phyloP scores from a whole-genome alignment of 35 echinoderm and acorn worm genomes.

The Apostichopus parvimensis region DNA sequence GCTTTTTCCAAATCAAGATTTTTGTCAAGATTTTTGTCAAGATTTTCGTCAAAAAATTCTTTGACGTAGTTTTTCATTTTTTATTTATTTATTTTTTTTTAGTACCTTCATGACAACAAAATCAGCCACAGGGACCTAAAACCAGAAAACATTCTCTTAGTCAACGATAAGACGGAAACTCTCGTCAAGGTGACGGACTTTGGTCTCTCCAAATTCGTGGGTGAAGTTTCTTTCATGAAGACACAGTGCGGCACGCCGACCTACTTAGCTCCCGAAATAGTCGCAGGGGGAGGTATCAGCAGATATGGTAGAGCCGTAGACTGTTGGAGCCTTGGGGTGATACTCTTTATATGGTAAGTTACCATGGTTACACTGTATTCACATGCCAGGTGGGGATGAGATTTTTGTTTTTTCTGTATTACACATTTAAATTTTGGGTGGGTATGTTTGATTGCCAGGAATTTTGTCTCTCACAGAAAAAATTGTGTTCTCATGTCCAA shows the following conservation, averaged over 20 bases:
- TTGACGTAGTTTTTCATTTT: neutral
- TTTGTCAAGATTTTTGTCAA: no score
- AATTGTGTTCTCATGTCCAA: no score
- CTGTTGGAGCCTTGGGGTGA: slow-evolving; percentile 94
- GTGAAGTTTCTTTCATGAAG: slow-evolving; percentile 91
- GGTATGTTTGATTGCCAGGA: no score
- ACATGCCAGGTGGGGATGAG: no score
- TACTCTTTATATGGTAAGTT: slow-evolving; percentile 83
- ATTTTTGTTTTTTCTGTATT: no score
- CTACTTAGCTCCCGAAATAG: slow-evolving; percentile 88
- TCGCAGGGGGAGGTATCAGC: slow-evolving; percentile 74
- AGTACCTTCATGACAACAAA: slow-evolving; percentile 95
- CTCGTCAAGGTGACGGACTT: slow-evolving; percentile 91
- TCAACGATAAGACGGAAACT: slow-evolving; percentile 67
- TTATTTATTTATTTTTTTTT: slow-evolving; percentile 30
- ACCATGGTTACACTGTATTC: no score
- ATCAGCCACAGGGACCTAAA: slow-evolving; percentile 94
- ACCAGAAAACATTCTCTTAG: slow-evolving; percentile 89
- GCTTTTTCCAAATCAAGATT: neutral
- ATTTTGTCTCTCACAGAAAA: no score
- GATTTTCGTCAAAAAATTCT: no score
- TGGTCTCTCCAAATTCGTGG: slow-evolving; percentile 92
- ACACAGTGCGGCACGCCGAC: slow-evolving; percentile 93
- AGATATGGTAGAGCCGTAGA: slow-evolving; percentile 87
- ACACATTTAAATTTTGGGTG: no score